Conservation (phyloP, 2,113 vertebrate species). For the Smithornis capensis region DNA sequence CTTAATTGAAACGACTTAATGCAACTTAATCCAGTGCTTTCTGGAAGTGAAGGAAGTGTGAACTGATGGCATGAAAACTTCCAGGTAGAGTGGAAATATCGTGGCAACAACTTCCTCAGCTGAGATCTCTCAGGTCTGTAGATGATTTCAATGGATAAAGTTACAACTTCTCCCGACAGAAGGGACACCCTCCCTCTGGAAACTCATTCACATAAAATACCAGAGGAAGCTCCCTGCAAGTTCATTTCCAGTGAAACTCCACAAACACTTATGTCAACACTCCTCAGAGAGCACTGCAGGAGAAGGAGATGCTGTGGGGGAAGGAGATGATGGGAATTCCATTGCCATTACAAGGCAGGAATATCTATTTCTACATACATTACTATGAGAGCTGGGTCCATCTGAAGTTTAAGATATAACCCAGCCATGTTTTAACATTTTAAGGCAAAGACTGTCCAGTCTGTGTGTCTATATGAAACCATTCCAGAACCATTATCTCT, state of each 20-base stretch:
- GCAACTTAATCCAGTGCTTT: neutral
- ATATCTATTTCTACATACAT: neutral
- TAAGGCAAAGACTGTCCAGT: neutral
- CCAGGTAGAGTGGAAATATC: neutral
- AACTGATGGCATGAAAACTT: neutral
- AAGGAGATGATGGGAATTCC: conserved; percentile 21
- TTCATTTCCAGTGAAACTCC: neutral
- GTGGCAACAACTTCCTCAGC: neutral
- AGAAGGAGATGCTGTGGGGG: neutral
- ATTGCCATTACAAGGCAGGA: neutral
- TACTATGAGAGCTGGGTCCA: neutral
- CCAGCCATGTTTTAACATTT: neutral
- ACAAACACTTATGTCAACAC: neutral
- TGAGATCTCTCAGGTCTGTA: neutral
- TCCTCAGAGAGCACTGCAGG: neutral
- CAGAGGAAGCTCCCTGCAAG: neutral
- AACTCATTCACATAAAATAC: neutral
- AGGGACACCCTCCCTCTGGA: neutral
- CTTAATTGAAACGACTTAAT: neutral
- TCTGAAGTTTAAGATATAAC: neutral
- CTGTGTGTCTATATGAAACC: neutral
- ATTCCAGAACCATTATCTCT: neutral
- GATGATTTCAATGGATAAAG: neutral
- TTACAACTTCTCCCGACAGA: neutral
- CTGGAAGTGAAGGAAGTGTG: neutral